Evolutionary conservation across 2,113 vertebrate genomes (phyloP), one percentile per base, ranked within the genome.

Genomic region (human): DNA sequence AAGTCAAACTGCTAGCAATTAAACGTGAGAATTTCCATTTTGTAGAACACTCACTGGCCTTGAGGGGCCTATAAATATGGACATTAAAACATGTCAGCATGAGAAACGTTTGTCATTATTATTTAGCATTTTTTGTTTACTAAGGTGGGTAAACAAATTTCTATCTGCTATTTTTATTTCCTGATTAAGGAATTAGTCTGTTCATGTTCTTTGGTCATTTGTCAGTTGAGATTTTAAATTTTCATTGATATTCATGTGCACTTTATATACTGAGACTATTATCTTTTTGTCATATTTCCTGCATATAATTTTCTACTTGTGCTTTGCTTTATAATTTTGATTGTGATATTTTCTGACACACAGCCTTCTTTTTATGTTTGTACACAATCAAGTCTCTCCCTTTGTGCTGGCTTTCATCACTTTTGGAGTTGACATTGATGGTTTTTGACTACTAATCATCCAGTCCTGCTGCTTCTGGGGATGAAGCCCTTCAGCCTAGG

Each of bases 1-100:
- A 84, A 92, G 43, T n/a, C 79, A 20, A 48, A 68, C 5, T 78
- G 18, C 11, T 73, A 91, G 78, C 45, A 96, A 70, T 93, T 89
- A 92, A n/a, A 90, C 83, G 79, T n/a, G 57, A 93, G 78, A 89
- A 83, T 91, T 82, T 93, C 78, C 40, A 22, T 66, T 90, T 72
- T 66, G n/a, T 70, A 55, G 40, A 86, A n/a, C 12, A 17, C 20
- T 96, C n/a, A 11, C 13, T 80, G 45, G 43, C 68, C 17, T 76
- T 57, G 12, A 91, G 48, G 43, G 1, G 14, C 2, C 6, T 95
- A 61, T 38, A 70, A 64, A 94, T n/a, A 75, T 20, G 13, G 6
- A 52, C 35, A 59, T 7, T 38, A 64, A 75, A 83, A 80, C 16
- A 14, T 78, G 43, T 88, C 78, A 72, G 6, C 25, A 1, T 95